phyloP scores from a whole-genome alignment of 1,140 invertebrate species.

The Trachymyrmex cornetzi region DNA sequence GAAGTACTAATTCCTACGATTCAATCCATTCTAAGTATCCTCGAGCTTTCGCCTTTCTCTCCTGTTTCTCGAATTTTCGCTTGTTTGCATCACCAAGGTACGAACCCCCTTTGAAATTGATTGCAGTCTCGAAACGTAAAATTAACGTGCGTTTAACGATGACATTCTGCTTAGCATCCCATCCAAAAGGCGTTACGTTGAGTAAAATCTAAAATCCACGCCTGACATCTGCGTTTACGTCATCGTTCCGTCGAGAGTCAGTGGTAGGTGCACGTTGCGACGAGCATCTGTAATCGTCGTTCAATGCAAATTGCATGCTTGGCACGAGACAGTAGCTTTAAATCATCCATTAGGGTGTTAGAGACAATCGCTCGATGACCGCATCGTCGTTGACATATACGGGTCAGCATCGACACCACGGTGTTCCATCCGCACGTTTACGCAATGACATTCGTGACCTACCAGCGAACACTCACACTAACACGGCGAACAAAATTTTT shows the following conservation, averaged over 20 bases:
- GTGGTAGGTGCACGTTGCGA: neutral
- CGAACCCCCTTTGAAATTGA: neutral
- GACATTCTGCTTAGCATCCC: neutral
- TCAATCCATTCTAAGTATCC: neutral
- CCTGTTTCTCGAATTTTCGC: neutral
- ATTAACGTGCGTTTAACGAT: neutral
- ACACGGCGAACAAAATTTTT: conserved; percentile 46
- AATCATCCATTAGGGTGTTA: neutral
- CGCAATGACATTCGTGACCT: conserved; percentile 14
- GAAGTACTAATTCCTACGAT: conserved; percentile 6
- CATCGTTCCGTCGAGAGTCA: neutral
- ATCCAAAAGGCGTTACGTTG: neutral
- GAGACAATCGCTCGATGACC: conserved; percentile 7
- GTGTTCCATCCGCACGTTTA: conserved; percentile 14
- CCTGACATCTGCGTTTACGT: conserved; percentile 3
- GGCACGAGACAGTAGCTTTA: neutral
- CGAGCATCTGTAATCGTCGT: neutral
- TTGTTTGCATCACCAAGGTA: neutral
- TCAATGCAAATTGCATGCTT: neutral
- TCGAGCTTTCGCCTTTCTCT: neutral
- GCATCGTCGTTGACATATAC: conserved; percentile 1
- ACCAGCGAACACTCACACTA: conserved; percentile 42
- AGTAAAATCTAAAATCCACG: neutral
- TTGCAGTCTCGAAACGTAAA: neutral
- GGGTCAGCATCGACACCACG: conserved; percentile 2